These are phyloP conservation scores for Thymallus thymallus DNA, from an alignment of 2,113 vertebrate species.

Conservation along the genomic window DNA sequence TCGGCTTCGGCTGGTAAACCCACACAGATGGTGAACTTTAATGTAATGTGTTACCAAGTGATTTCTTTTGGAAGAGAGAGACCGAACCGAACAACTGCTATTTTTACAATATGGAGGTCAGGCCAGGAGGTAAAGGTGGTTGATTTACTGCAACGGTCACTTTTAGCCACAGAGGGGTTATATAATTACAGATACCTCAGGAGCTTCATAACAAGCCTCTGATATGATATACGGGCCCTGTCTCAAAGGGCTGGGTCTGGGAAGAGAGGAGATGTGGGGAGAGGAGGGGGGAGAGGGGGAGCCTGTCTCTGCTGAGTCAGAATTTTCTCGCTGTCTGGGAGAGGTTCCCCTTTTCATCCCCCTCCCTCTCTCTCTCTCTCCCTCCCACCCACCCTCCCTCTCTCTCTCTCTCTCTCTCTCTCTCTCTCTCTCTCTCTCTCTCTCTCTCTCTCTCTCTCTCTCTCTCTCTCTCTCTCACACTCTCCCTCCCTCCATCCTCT, in stretches of 20 bases:
- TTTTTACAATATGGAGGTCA: slow-evolving; percentile 66
- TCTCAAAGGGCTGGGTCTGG: slow-evolving; percentile 2
- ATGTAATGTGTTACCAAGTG: slow-evolving; percentile 48
- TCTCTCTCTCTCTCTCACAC: slow-evolving; percentile 2
- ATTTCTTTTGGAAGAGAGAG: slow-evolving; percentile 21
- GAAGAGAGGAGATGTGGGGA: not conserved
- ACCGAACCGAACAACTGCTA: slow-evolving; percentile 32
- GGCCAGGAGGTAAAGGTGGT: slow-evolving; percentile 50
- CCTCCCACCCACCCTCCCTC: too few species aligned
- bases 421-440: slow-evolving; percentile 9
- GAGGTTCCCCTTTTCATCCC: slow-evolving; percentile 40
- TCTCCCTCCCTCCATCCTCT: too few species aligned
- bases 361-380: slow-evolving; percentile 10
- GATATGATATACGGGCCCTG: slow-evolving; percentile 45
- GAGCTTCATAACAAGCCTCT: slow-evolving; percentile 48
- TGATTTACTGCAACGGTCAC: slow-evolving; percentile 60
- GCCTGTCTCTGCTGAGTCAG: slow-evolving; percentile 65
- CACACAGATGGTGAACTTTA: slow-evolving; percentile 64
- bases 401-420: slow-evolving; percentile 8
- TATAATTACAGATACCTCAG: slow-evolving; percentile 59
- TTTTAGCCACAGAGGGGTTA: slow-evolving; percentile 54
- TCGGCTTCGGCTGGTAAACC: slow-evolving; percentile 49
- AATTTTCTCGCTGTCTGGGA: slow-evolving; percentile 50
- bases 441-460: not conserved
- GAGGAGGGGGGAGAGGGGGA: slow-evolving; percentile 9